These are phyloP conservation scores for Drosophila percnosoma DNA, from an alignment of 2,888 invertebrate genomes.

Conservation along the genomic window DNA sequence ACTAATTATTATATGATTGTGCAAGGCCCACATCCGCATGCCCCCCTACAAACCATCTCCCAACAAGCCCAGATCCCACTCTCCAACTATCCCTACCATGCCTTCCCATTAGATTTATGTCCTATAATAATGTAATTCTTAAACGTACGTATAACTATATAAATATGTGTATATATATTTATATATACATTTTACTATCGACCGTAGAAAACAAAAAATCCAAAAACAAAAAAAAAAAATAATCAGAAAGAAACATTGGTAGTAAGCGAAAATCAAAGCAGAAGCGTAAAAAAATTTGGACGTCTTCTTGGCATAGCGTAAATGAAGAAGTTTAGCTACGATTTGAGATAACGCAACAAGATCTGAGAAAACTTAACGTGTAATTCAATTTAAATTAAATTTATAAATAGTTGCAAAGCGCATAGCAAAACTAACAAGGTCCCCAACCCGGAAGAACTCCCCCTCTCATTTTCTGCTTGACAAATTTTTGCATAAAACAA, in stretches of 20 bases:
- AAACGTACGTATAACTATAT: constrained; percentile 74
- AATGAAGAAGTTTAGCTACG: constrained; percentile 59
- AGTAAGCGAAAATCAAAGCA: constrained; percentile 75
- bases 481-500: constrained; percentile 54
- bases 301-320: constrained; percentile 47
- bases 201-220: constrained; percentile 63
- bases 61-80: constrained; percentile 15
- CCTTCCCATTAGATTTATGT: constrained; percentile 72
- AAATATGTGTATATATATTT: constrained; percentile 64
- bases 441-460: constrained; percentile 31
- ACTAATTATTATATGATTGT: constrained; percentile 75
- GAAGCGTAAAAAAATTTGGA: constrained; percentile 38
- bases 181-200: constrained; percentile 79
- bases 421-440: constrained; percentile 72
- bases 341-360: constrained; percentile 61
- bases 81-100: constrained; percentile 47
- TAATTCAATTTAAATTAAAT: constrained; percentile 79
- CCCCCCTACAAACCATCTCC: constrained; percentile 2
- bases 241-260: constrained; percentile 60
- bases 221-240: constrained; percentile 50
- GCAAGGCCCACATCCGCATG: constrained; percentile 43
- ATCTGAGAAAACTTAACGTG: constrained; percentile 55
- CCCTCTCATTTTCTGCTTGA: constrained; percentile 52
- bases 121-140: constrained; percentile 79
- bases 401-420: constrained; percentile 77